phyloP scores from a whole-genome alignment of 2,797 vertebrate genomes.

The Spizella passerina region DNA sequence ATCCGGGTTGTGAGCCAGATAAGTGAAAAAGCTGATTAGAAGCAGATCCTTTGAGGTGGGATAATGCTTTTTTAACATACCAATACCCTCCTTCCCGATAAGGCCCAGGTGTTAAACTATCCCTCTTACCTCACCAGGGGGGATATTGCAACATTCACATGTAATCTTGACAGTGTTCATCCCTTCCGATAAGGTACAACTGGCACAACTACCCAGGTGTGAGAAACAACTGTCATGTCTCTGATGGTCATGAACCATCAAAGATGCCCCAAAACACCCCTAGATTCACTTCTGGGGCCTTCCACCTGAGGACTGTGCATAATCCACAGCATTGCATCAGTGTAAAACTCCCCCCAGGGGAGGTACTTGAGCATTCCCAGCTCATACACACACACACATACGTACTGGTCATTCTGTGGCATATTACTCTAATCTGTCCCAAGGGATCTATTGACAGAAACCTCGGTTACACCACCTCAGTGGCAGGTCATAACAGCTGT shows the following conservation, averaged over 20 bases:
- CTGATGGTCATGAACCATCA: background rate
- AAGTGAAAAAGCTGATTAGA: background rate
- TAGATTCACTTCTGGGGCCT: background rate
- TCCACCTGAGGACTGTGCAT: background rate
- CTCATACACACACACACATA: background rate
- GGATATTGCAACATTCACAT: background rate
- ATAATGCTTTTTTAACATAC: background rate
- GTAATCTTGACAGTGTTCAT: background rate
- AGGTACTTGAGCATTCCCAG: no score
- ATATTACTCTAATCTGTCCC: background rate
- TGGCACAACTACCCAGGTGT: background rate
- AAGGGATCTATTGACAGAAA: background rate
- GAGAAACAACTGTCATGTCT: background rate
- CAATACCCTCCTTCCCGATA: fast-evolving
- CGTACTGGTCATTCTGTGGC: background rate
- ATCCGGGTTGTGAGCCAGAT: background rate
- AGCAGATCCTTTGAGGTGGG: fast-evolving
- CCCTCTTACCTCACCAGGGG: background rate
- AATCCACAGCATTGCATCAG: background rate
- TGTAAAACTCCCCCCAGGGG: background rate
- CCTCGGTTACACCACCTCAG: background rate
- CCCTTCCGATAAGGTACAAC: background rate
- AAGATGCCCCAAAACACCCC: background rate
- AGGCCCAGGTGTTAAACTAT: background rate
- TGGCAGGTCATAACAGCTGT: background rate